Percentiles rank a stretch among this genome's conserved stretches.
Conservation (phyloP, 2,797 vertebrate species). For the Sciurus vulgaris region DNA sequence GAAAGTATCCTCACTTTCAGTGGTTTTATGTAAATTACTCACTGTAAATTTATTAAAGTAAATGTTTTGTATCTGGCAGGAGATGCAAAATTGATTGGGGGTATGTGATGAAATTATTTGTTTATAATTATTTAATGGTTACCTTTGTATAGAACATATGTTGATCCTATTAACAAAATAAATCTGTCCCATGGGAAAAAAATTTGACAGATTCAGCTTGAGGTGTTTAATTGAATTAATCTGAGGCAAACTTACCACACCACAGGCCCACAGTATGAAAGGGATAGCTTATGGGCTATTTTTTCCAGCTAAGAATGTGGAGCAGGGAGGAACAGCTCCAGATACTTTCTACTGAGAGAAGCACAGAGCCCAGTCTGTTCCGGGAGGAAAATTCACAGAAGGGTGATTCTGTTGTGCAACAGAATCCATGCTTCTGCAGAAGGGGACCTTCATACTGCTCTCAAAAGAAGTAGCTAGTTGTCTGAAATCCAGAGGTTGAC, state of each 20-base stretch:
- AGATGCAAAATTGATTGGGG: conserved; percentile 69
- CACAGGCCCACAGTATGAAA: conserved; percentile 66
- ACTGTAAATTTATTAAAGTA: conserved; percentile 78
- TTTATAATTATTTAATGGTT: conserved; percentile 80
- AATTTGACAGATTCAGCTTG: conserved; percentile 67
- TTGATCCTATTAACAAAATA: conserved; percentile 77
- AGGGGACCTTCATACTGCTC: conserved; percentile 66
- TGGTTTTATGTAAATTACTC: conserved; percentile 76
- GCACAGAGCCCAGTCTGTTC: conserved; percentile 81
- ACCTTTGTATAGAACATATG: conserved; percentile 74
- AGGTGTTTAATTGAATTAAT: conserved; percentile 77
- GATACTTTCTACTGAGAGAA: conserved; percentile 74
- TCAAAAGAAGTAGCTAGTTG: conserved; percentile 77
- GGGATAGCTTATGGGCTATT: conserved; percentile 58
- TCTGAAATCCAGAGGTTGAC: conserved; percentile 78
- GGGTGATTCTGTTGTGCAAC: conserved; percentile 74
- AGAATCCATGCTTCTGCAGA: conserved; percentile 75
- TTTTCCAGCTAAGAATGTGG: conserved; percentile 72
- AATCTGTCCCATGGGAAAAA: conserved; percentile 29
- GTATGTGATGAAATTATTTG: conserved; percentile 74
- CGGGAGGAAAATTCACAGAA: conserved; percentile 76
- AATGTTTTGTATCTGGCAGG: conserved; percentile 77
- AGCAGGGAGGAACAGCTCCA: not conserved
- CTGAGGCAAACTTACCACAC: conserved; percentile 22
- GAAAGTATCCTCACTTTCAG: conserved; percentile 73